Evolutionary conservation across 1,140 invertebrate genomes (phyloP), one percentile per base, ranked within the genome.

Genomic region (Achroia grisella): DNA sequence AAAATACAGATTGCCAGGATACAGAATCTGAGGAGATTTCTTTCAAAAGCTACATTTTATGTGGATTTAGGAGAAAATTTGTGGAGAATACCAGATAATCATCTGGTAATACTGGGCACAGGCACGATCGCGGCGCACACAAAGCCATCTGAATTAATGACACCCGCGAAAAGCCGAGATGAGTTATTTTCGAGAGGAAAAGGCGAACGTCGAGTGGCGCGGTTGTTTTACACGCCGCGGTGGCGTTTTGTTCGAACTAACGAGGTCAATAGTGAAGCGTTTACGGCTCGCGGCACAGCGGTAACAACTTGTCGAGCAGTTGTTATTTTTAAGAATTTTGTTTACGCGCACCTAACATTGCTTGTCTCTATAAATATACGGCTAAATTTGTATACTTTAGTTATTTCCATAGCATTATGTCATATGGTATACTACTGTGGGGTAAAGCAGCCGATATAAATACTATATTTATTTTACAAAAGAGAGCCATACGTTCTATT

Each of bases 121-220:
- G 17, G 17, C 17, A 6, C 17, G 17, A 23, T 23, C 2, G 51
- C 48, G 47, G 41, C 48, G 53, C 31, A 29, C 54, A 72, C 66
- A 72, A 72, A 72, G 66, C 56, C 59, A 36, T 23, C 47, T 48
- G 71, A 71, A 74, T 82, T 84, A 84, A 84, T 84, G 80, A 82
- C 71, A 84, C 75, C 77, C 65, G 69, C 75, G 74, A 80, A 81
- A 78, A 76, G 74, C 68, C 70, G 73, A 76, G 78, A 84, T 84
- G 80, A 82, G 78, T 84, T 80, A 79, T 81, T 82, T 82, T 81
- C 66, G 71, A 84, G 78, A 72, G 79, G 72, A 84, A 84, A 84
- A 84, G 80, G 78, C 78, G 66, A 74, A 73, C 76, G 75, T 70
- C 59, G 64, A 81, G 77, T 79, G 71, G 66, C 69, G 64, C 69